These are phyloP conservation scores for Plagodis pulveraria DNA, from an alignment of 2,888 invertebrate genomes.

Conservation along the genomic window DNA sequence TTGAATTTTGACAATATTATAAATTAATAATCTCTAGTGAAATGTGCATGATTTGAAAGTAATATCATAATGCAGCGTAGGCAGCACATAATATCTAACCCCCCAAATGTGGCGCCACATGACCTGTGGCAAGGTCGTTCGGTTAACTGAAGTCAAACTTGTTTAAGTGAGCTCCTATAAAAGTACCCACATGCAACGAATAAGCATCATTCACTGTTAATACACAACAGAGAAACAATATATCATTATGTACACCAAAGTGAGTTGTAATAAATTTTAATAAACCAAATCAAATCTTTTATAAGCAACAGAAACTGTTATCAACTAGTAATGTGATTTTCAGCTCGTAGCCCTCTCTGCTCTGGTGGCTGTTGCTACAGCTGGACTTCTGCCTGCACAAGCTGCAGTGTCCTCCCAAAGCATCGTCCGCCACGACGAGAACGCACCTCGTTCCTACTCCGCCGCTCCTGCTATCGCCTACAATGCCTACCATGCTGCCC, in stretches of 20 bases:
- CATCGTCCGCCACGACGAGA: constrained; percentile 65
- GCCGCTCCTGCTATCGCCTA: constrained; percentile 35
- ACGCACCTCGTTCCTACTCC: constrained; percentile 35
- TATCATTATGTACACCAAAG: constrained; percentile 59
- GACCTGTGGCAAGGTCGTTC: too few relatives aligned
- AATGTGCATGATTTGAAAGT: too few relatives aligned
- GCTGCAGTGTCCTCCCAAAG: constrained; percentile 68
- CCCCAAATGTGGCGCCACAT: too few relatives aligned
- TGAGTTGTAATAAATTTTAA: constrained; percentile 38
- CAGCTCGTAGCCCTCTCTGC: constrained; percentile 57
- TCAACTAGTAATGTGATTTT: not conserved
- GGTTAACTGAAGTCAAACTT: too few relatives aligned
- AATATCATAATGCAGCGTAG: too few relatives aligned
- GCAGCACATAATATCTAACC: too few relatives aligned
- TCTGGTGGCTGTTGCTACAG: constrained; percentile 60
- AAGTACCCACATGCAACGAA: too few relatives aligned
- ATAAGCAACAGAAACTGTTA: not conserved
- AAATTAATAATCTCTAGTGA: too few relatives aligned
- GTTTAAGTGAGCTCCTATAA: too few relatives aligned
- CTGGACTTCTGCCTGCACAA: constrained; percentile 59
- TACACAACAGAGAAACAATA: constrained; percentile 34
- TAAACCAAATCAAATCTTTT: not conserved
- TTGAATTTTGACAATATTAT: too few relatives aligned
- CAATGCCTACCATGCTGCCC: constrained; percentile 42
- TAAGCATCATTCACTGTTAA: constrained; percentile 49